Evolutionary conservation across 2,797 vertebrate genomes (phyloP).

Genomic region (Sphaeramia orbicularis): DNA sequence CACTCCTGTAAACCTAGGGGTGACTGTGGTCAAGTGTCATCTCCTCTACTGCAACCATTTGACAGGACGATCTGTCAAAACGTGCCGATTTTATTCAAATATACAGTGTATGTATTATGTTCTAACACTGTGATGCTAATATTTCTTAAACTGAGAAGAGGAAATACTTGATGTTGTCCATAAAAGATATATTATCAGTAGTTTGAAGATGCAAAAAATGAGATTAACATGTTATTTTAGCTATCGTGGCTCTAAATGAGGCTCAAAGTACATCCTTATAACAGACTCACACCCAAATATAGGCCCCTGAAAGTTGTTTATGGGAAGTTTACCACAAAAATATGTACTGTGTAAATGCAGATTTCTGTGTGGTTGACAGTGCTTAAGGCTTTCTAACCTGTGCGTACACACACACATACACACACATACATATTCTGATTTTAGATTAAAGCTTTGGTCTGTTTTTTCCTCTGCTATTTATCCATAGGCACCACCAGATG

Average conservation of each 20-base stretch:
- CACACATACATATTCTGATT: background rate
- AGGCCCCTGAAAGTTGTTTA: slow-evolving; percentile 11
- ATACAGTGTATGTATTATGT: slow-evolving; percentile 60
- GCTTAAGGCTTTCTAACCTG: slow-evolving; percentile 7
- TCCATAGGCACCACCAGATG: slow-evolving; percentile 16
- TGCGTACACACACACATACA: no score
- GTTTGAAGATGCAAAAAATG: slow-evolving; percentile 34
- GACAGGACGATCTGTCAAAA: slow-evolving; percentile 47
- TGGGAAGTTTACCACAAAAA: slow-evolving; percentile 33
- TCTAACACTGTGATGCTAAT: slow-evolving; percentile 60
- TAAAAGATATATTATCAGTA: slow-evolving; percentile 38
- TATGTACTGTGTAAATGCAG: slow-evolving; percentile 37
- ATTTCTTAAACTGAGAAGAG: slow-evolving; percentile 50
- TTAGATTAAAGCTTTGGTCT: slow-evolving; percentile 6
- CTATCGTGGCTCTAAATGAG: slow-evolving; percentile 36
- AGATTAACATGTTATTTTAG: slow-evolving; percentile 54
- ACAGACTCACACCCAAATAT: slow-evolving; percentile 18
- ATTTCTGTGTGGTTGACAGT: slow-evolving; percentile 25
- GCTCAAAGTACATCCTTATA: slow-evolving; percentile 23
- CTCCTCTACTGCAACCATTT: slow-evolving; percentile 32
- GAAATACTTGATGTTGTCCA: slow-evolving; percentile 55
- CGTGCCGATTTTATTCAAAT: slow-evolving; percentile 50
- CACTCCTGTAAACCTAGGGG: slow-evolving; percentile 48
- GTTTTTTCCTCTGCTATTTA: slow-evolving; percentile 17
- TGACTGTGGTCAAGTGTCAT: slow-evolving; percentile 26